Evolutionary conservation across 2,113 vertebrate species (phyloP).

Genomic region (Pimephales promelas): DNA sequence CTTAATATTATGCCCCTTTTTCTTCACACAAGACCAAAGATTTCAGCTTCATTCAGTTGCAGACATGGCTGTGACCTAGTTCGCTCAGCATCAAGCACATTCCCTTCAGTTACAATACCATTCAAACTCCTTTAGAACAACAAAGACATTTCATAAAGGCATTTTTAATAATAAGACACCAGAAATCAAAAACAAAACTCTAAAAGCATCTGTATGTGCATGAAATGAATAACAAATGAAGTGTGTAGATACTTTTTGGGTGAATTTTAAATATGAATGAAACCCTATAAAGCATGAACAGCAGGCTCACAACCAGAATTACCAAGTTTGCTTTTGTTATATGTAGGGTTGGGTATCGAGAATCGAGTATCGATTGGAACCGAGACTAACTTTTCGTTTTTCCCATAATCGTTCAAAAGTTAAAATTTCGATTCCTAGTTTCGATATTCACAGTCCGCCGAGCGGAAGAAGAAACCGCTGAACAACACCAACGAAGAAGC

Average conservation of each 20-base stretch:
- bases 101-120: slow-evolving; percentile 7
- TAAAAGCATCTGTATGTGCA: neutral
- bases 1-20: neutral
- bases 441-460: too few relatives aligned
- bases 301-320: neutral
- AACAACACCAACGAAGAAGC: too few relatives aligned
- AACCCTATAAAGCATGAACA: neutral
- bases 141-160: neutral
- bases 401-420: too few relatives aligned
- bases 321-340: too few relatives aligned
- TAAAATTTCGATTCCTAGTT: too few relatives aligned
- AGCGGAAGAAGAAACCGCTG: too few relatives aligned
- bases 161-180: neutral
- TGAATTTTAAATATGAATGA: neutral
- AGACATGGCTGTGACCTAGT: neutral
- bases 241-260: neutral
- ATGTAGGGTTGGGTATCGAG: too few relatives aligned
- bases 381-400: too few relatives aligned
- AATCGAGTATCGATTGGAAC: too few relatives aligned
- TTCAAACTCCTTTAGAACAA: neutral
- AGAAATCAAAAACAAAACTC: slow-evolving; percentile 2
- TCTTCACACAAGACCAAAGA: neutral
- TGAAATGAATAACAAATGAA: neutral
- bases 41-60: slow-evolving; percentile 11
- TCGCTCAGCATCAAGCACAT: slow-evolving; percentile 33